Evolutionary conservation across 2,888 invertebrate genomes (phyloP), one percentile per base, ranked within the genome.

Genomic region (Eristalis intricaria): DNA sequence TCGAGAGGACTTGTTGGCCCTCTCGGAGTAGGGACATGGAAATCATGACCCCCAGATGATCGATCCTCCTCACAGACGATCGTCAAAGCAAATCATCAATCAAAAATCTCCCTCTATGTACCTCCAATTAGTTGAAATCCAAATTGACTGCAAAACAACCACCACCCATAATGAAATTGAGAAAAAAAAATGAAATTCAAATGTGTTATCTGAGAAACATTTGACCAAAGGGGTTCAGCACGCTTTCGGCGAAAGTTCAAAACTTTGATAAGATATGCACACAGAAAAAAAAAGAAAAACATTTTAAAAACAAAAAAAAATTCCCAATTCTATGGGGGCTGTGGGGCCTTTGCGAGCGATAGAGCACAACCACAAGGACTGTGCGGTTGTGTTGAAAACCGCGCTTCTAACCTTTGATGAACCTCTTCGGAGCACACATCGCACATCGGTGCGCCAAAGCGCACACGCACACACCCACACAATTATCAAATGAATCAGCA

Each of bases 221-320:
- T 79, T 79, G 79, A 79, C 79, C 79, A 79, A 79, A 79, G 79
- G 79, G 79, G 79, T 79, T 79, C 79, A 79, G 73, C 79, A 79
- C 79, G 79, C 79, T 79, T 79, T 73, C 35, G 38, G 19, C 13
- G 43, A 71, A 71, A 79, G 79, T 73, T 79, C 73, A 79, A 50
- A 50, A 56, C n/a, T 32, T 10, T n/a, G 56, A 56, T 56, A 56
- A 69, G 56, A 69, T 19, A 22, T 22, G 23, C 66, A 26, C 43
- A 26, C 15, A 8, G 4, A 15, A 7, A 43, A 43, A 43, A 43
- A 15, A 43, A n/a, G 13, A 5, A 43, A 43, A 43, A 43, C n/a
- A n/a, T 4, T 15, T 43, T n/a, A 43, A n/a, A 43, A 43, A 43
- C n/a, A 43, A 15, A 43, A 5, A 19, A 32, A 32, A 32, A 32